Percentiles rank a stretch among this genome's conserved stretches.
phyloP scores from a whole-genome alignment of 2,113 vertebrate species.

The Leptocoma aspasia region DNA sequence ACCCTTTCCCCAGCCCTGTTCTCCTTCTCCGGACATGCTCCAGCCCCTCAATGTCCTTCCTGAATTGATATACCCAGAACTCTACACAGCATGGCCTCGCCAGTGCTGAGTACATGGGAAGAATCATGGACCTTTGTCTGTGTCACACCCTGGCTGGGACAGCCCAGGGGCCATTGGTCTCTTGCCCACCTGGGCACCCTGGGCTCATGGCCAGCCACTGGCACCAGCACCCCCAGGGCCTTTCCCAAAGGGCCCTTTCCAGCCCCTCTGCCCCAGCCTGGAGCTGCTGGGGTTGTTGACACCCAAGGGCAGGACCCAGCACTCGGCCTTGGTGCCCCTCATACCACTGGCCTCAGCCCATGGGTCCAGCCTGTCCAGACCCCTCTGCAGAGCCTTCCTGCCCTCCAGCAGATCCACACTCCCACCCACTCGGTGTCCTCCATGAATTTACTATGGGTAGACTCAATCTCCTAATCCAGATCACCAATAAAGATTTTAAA shows the following conservation, averaged over 20 bases:
- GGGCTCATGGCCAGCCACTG: background rate
- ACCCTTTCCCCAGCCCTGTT: background rate
- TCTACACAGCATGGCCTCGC: too few species aligned
- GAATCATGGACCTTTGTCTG: background rate
- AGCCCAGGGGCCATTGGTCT: background rate
- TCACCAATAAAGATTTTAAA: background rate
- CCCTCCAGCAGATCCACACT: background rate
- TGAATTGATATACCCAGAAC: background rate
- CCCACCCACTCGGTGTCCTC: background rate
- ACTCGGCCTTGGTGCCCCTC: background rate
- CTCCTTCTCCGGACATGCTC: background rate
- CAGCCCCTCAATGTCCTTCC: background rate
- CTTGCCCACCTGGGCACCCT: background rate
- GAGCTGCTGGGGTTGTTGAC: background rate
- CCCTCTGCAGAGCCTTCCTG: background rate
- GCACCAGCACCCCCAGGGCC: background rate
- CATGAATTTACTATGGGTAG: rapidly evolving
- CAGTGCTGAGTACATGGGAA: background rate
- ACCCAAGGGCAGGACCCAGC: background rate
- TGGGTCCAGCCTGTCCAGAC: background rate
- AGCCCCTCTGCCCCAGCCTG: background rate
- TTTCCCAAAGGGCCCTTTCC: background rate
- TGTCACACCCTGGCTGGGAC: background rate
- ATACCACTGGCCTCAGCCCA: background rate
- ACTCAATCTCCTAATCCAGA: background rate